These are phyloP conservation scores for Phasia obesa DNA, from an alignment of 2,888 invertebrate species.

Conservation along the genomic window DNA sequence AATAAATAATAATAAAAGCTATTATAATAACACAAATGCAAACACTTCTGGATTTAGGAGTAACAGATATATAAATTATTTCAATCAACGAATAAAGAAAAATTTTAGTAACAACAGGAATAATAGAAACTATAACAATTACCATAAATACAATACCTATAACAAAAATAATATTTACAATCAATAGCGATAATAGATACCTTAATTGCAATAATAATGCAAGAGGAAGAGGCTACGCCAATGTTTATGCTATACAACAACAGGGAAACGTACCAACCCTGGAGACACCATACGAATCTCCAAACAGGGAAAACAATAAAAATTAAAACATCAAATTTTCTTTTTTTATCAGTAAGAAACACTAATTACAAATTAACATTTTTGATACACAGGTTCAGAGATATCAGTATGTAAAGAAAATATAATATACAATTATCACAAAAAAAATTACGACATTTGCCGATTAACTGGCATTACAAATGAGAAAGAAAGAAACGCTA, in stretches of 20 bases:
- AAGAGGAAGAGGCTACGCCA: no score
- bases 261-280: no score
- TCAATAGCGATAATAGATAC: background rate
- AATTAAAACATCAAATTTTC: constrained; percentile 5
- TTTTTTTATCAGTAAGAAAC: constrained; percentile 1
- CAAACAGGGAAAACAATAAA: constrained; percentile 7
- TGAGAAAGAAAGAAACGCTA: no score
- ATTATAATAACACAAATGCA: no score
- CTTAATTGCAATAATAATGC: background rate
- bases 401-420: background rate
- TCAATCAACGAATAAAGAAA: no score
- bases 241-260: constrained; percentile 4
- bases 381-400: background rate
- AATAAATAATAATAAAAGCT: no score
- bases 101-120: constrained; percentile 1
- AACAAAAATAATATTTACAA: no score
- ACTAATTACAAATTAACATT: background rate
- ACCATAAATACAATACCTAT: no score
- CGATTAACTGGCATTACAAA: no score
- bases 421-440: constrained; percentile 3
- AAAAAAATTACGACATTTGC: constrained; percentile 16
- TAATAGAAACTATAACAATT: no score
- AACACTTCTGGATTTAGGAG: no score
- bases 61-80: no score
- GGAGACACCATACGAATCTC: background rate